These are phyloP conservation scores for Sinocyclocheilus rhinocerous DNA, from an alignment of 2,113 vertebrate genomes.

Conservation along the genomic window DNA sequence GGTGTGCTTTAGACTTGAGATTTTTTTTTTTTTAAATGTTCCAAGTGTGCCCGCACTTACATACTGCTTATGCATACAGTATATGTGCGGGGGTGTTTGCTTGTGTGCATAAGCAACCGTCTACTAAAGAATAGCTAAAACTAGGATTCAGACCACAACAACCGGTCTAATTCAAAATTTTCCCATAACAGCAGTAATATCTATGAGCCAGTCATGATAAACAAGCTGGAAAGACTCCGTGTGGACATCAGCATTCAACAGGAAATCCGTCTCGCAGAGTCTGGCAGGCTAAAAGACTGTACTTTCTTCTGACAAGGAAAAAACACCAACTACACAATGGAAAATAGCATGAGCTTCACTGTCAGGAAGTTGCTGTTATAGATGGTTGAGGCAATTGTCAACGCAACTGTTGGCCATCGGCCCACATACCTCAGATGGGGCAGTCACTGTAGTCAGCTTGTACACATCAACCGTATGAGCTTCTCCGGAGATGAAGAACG, in stretches of 20 bases:
- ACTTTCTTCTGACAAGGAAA: constrained; percentile 33
- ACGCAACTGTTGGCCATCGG: background rate
- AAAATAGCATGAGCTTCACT: constrained; percentile 22
- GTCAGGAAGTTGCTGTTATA: constrained; percentile 26
- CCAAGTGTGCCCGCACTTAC: background rate
- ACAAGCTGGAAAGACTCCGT: constrained; percentile 16
- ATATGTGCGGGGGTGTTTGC: constrained; percentile 21
- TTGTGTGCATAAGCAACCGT: constrained; percentile 35
- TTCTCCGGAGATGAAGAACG: background rate
- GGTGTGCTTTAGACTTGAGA: constrained; percentile 27
- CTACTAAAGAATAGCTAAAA: background rate
- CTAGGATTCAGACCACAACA: constrained; percentile 5
- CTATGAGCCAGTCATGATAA: constrained; percentile 22
- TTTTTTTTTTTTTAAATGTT: constrained; percentile 28
- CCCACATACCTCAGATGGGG: background rate
- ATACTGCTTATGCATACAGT: constrained; percentile 18
- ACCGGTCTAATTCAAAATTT: background rate
- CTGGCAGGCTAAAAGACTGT: constrained; percentile 10
- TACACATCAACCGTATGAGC: background rate
- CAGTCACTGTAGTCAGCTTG: constrained; percentile 9
- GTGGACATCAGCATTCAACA: constrained; percentile 25
- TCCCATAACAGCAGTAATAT: background rate
- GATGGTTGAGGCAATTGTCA: constrained; percentile 17
- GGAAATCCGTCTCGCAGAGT: background rate
- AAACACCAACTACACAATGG: constrained; percentile 11